Percentiles rank a stretch among this genome's conserved stretches.
These are phyloP conservation scores for Sclerurus mexicanus DNA, from an alignment of 2,113 vertebrate genomes.

Conservation along the genomic window DNA sequence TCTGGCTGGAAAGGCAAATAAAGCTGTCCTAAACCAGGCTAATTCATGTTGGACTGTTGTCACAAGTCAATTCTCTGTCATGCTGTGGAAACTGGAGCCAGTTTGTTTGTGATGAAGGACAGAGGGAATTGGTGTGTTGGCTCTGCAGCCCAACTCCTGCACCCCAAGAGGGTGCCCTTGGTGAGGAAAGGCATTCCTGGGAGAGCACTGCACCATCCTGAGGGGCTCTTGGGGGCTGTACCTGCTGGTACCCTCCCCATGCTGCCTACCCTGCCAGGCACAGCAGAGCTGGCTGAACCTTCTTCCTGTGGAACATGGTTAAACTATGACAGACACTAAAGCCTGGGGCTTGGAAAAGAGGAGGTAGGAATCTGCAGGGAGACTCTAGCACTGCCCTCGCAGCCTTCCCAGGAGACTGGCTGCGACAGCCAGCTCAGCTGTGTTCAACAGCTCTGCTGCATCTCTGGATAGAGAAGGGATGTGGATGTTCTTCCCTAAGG, in stretches of 20 bases:
- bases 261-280: neutral
- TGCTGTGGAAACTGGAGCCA: neutral
- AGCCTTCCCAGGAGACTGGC: neutral
- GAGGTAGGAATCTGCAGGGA: too few relatives aligned
- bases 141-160: neutral
- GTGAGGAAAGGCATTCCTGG: neutral
- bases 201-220: neutral
- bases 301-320: fast-evolving
- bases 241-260: neutral
- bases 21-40: neutral
- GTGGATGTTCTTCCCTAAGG: neutral
- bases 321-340: fast-evolving
- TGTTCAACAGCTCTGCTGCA: neutral
- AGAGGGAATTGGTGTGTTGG: fast-evolving
- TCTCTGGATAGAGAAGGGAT: neutral
- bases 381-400: neutral
- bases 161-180: fast-evolving
- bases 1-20: neutral
- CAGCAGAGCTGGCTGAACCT: neutral
- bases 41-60: neutral
- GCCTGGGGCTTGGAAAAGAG: neutral
- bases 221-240: fast-evolving
- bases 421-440: neutral
- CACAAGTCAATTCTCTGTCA: neutral
- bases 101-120: neutral